phyloP scores from a whole-genome alignment of 2,888 invertebrate species.

The Drosophila neonasuta region DNA sequence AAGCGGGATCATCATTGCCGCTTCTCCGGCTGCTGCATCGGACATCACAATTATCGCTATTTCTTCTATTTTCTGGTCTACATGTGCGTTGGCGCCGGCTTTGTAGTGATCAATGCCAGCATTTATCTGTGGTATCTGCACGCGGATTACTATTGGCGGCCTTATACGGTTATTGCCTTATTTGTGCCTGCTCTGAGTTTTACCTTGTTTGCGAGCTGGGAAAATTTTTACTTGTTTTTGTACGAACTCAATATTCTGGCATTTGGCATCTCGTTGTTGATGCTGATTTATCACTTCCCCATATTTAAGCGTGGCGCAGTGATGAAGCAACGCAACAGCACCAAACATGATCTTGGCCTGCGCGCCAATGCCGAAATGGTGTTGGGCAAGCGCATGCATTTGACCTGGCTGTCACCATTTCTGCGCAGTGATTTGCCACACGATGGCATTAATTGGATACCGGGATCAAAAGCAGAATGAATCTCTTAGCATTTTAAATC shows the following conservation, averaged over 20 bases:
- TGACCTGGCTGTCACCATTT: constrained; percentile 91
- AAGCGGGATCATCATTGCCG: constrained; percentile 95
- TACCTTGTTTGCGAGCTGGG: constrained; percentile 86
- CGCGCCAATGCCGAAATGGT: constrained; percentile 88
- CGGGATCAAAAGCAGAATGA: constrained; percentile 46
- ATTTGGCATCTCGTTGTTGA: constrained; percentile 86
- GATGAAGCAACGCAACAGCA: constrained; percentile 82
- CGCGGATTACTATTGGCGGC: constrained; percentile 76
- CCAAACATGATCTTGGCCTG: constrained; percentile 88
- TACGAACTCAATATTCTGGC: constrained; percentile 88
- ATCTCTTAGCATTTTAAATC: constrained; percentile 3
- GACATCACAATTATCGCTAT: constrained; percentile 92
- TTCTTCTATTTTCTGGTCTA: constrained; percentile 91
- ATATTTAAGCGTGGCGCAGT: constrained; percentile 89
- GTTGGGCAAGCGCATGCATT: constrained; percentile 90
- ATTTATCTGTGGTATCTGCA: constrained; percentile 85
- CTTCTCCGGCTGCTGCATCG: constrained; percentile 94
- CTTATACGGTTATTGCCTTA: constrained; percentile 85
- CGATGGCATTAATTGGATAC: constrained; percentile 87
- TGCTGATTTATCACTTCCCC: constrained; percentile 87
- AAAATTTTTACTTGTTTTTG: constrained; percentile 87
- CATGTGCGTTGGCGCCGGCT: constrained; percentile 87
- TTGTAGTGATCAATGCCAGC: constrained; percentile 88
- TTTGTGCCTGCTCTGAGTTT: constrained; percentile 89
- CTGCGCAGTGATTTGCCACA: constrained; percentile 89